A percentile compares a stretch with the other conserved stretches of the same genome.
phyloP scores from a whole-genome alignment of 2,797 vertebrate genomes.

The Sebastes hubbsi region DNA sequence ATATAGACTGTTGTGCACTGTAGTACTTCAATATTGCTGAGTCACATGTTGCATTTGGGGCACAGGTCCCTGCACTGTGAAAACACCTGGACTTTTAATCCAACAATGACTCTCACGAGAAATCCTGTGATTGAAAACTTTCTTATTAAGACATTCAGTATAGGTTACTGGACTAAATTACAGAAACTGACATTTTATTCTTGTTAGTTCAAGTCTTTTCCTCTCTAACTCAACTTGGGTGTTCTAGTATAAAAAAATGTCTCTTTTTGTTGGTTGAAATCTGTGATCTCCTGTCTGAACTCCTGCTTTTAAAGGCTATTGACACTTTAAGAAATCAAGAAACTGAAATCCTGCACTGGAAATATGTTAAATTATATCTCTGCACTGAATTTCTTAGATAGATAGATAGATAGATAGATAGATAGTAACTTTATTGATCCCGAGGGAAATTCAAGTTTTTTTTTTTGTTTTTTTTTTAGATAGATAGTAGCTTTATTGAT shows the following conservation, averaged over 20 bases:
- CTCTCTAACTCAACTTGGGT: not conserved
- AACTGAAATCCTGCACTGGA: not conserved
- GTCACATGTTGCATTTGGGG: not conserved
- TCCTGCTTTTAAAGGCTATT: not conserved
- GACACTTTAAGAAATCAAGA: not conserved
- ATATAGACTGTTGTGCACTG: not conserved
- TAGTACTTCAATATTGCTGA: not conserved
- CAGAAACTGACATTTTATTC: not conserved
- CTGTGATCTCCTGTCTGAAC: not conserved
- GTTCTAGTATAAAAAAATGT: not conserved
- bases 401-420: too few species aligned
- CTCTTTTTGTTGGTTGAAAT: not conserved
- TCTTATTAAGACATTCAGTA: not conserved
- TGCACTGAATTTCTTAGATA: not conserved
- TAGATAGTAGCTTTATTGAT: too few species aligned
- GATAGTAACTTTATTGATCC: too few species aligned
- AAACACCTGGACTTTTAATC: not conserved
- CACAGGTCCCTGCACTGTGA: not conserved
- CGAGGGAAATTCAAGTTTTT: too few species aligned
- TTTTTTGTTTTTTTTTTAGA: accelerated
- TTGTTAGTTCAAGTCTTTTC: not conserved
- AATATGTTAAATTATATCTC: not conserved
- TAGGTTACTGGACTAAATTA: not conserved
- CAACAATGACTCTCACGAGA: not conserved
- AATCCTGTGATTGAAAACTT: not conserved